Percentiles rank a stretch among this genome's conserved stretches.
phyloP scores from a whole-genome alignment of 53 echinoderm and acorn worm genomes.

The Arbacia lixula region DNA sequence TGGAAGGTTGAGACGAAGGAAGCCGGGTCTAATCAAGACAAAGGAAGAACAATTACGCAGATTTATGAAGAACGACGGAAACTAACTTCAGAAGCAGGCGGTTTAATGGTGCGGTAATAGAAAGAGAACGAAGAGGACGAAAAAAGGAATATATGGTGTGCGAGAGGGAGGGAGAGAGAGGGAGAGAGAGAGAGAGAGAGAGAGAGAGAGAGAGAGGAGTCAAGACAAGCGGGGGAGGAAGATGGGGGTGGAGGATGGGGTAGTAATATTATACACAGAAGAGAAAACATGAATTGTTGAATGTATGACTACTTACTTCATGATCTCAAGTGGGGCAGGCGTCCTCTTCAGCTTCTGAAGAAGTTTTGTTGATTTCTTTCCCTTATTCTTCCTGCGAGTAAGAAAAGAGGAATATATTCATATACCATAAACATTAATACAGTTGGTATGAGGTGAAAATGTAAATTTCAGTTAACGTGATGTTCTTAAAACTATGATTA shows the following conservation, averaged over 20 bases:
- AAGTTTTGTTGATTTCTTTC: constrained; percentile 15
- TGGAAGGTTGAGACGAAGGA: constrained; percentile 85
- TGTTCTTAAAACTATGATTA: neutral
- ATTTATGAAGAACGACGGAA: neutral
- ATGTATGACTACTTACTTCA: constrained; percentile 21
- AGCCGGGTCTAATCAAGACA: constrained; percentile 75
- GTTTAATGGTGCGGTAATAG: neutral
- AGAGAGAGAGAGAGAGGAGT: neutral
- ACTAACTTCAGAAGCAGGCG: neutral
- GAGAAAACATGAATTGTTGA: neutral
- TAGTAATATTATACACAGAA: neutral
- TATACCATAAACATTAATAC: neutral
- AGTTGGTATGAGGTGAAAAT: neutral
- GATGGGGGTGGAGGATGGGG: neutral
- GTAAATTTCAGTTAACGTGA: neutral
- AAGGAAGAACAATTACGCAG: neutral
- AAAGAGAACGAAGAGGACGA: neutral
- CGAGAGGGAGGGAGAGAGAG: neutral
- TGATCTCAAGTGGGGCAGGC: constrained; percentile 31
- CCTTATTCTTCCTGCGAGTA: constrained; percentile 3
- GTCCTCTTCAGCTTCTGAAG: constrained; percentile 29
- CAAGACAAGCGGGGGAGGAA: neutral
- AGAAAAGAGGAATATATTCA: too few relatives aligned
- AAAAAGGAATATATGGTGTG: neutral
- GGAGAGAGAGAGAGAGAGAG: neutral